Percentiles rank a stretch among this genome's conserved stretches.
Evolutionary conservation across 2,888 invertebrate species (phyloP).

Genomic region (Philopedon plagiatum): DNA sequence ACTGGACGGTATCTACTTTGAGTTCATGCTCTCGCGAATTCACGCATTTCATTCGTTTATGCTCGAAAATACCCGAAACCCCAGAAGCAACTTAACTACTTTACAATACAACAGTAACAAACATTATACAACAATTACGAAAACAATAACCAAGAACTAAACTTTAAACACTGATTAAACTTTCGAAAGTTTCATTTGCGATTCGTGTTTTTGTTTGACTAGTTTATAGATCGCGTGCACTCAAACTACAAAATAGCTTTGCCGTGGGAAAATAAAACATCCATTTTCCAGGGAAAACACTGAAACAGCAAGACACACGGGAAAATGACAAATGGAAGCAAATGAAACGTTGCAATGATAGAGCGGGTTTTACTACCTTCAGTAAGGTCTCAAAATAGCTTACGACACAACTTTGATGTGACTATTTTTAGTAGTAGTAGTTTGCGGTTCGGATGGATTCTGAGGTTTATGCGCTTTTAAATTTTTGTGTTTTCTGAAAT

Average conservation of each 20-base stretch:
- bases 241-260: conserved; percentile 6
- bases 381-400: conserved; percentile 17
- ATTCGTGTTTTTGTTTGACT: neutral
- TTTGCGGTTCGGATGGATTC: neutral
- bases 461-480: neutral
- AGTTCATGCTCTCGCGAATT: no score
- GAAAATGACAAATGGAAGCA: conserved; percentile 42
- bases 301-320: conserved; percentile 14
- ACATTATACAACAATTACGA: no score
- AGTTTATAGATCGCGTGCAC: neutral
- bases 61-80: no score
- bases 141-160: no score
- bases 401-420: conserved; percentile 2
- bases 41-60: no score
- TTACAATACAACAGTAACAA: no score
- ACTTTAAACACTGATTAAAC: no score
- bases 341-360: conserved; percentile 36
- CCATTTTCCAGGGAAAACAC: conserved; percentile 19
- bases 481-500: neutral
- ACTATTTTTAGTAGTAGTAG: conserved; percentile 3
- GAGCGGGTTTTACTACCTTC: conserved; percentile 33
- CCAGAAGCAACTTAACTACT: no score
- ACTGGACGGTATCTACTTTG: no score
- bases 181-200: no score
- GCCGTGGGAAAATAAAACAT: conserved; percentile 21